Conservation (phyloP, 2,888 invertebrate species). For the Apodemia mormo region DNA sequence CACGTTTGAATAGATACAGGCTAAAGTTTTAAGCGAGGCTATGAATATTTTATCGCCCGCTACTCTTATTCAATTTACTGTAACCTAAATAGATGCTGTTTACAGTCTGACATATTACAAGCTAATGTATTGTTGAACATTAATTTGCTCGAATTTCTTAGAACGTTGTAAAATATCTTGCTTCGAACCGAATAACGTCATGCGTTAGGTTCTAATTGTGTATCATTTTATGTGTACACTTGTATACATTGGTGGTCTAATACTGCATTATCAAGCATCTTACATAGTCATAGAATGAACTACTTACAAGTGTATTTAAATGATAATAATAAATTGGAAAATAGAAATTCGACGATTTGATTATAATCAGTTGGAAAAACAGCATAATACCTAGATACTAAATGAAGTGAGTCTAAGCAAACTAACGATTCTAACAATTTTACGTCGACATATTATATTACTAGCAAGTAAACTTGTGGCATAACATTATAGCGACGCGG, state of each 20-base stretch:
- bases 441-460: no score
- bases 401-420: no score
- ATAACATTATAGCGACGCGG: no score
- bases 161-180: slow-evolving; percentile 13
- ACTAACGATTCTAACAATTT: no score
- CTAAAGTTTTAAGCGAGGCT: slow-evolving; percentile 1
- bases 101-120: slow-evolving; percentile 18
- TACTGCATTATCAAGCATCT: neutral
- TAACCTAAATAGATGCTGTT: slow-evolving; percentile 16
- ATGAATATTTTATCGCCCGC: slow-evolving; percentile 13
- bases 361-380: no score
- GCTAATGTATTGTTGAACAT: slow-evolving; percentile 19
- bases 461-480: no score
- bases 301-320: no score
- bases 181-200: slow-evolving; percentile 1
- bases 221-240: neutral
- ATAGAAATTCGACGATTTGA: no score
- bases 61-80: slow-evolving; percentile 10
- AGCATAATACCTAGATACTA: no score
- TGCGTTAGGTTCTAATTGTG: slow-evolving; percentile 3
- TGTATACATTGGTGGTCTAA: neutral
- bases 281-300: no score
- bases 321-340: no score
- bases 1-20: neutral
- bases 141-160: slow-evolving; percentile 14